Evolutionary conservation across 1,140 invertebrate species (phyloP).

Genomic region (Bombus fervidus): DNA sequence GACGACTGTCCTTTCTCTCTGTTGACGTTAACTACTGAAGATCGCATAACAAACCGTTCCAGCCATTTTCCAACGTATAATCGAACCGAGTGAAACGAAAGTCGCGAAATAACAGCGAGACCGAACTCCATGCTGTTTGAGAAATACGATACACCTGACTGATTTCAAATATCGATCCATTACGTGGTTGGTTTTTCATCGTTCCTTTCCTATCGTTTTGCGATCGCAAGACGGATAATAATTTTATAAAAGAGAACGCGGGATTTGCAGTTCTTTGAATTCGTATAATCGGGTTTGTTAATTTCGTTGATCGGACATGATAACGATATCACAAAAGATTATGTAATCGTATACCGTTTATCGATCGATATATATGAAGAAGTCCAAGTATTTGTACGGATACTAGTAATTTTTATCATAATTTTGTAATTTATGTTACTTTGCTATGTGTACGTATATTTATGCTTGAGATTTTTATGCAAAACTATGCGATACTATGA

Average conservation of each 20-base stretch:
- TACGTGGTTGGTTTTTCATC: background rate
- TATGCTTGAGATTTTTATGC: no score
- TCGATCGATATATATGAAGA: no score
- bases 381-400: no score
- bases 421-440: background rate
- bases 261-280: background rate
- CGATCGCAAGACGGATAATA: no score
- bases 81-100: constrained; percentile 8
- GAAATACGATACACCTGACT: background rate
- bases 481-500: background rate
- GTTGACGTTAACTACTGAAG: background rate
- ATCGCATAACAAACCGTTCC: background rate
- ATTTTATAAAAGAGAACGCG: background rate
- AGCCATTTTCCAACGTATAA: background rate
- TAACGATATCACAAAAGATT: no score
- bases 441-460: background rate
- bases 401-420: background rate
- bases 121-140: background rate
- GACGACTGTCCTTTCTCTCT: no score
- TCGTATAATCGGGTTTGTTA: no score
- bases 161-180: background rate
- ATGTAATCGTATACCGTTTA: no score
- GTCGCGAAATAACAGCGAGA: background rate
- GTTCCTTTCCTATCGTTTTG: background rate
- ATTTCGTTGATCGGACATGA: background rate